Evolutionary conservation across 2,888 invertebrate genomes (phyloP).

Genomic region (Tipula vernalis): DNA sequence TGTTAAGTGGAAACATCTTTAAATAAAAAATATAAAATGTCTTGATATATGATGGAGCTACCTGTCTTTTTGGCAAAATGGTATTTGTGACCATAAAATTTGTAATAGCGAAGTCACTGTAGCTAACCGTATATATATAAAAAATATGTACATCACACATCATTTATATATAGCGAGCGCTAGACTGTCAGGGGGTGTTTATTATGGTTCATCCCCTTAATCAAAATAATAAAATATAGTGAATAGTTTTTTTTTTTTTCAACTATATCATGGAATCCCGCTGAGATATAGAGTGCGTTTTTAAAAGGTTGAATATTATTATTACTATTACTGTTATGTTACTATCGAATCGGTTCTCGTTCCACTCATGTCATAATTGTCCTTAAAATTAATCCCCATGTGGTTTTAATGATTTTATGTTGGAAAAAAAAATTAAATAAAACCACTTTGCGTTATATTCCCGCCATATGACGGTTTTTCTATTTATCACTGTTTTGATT

Average conservation of each 20-base stretch:
- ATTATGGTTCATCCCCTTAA: neutral
- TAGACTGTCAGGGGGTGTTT: neutral
- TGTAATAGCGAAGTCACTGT: neutral
- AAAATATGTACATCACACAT: neutral
- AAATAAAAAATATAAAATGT: neutral
- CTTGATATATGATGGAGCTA: neutral
- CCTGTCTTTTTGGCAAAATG: neutral
- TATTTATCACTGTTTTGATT: neutral
- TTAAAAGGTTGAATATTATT: neutral
- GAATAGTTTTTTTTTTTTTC: neutral
- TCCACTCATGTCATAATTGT: neutral
- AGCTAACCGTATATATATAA: neutral
- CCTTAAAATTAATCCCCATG: conserved; percentile 9
- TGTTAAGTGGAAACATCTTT: neutral
- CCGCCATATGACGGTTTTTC: neutral
- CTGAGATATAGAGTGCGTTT: neutral
- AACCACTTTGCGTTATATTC: neutral
- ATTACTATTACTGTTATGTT: neutral
- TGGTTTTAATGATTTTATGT: conserved; percentile 5
- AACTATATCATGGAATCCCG: neutral
- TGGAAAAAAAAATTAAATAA: neutral
- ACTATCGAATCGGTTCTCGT: neutral
- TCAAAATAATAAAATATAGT: neutral
- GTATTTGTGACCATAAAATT: neutral
- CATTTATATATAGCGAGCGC: neutral